Percentiles rank a stretch among this genome's conserved stretches.
Evolutionary conservation across 2,797 vertebrate genomes (phyloP).

Genomic region (Delichon dasypus): DNA sequence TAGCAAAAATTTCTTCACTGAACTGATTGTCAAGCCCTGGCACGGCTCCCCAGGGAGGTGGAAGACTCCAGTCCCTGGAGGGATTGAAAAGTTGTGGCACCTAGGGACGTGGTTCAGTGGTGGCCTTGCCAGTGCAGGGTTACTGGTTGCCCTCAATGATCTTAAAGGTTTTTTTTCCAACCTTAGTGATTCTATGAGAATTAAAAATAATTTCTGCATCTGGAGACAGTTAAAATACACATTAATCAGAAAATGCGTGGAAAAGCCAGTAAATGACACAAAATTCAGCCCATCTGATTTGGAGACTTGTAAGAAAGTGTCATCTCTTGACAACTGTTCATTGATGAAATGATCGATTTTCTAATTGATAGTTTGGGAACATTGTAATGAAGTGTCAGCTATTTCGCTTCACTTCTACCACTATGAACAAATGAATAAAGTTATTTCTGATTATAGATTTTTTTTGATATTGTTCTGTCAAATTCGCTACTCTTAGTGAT

Average conservation of each 20-base stretch:
- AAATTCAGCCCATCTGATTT: not conserved
- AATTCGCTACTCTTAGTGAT: not conserved
- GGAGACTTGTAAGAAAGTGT: not conserved
- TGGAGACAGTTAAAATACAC: not conserved
- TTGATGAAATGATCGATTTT: not conserved
- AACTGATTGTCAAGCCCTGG: not conserved
- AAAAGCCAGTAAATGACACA: not conserved
- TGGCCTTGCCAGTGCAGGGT: not conserved
- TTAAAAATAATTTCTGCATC: not conserved
- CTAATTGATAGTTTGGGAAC: not conserved
- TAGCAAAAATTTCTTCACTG: accelerated
- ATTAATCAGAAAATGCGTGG: not conserved
- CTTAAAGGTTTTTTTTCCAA: not conserved
- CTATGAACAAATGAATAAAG: not conserved
- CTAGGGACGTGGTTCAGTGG: not conserved
- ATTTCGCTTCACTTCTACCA: not conserved
- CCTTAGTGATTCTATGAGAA: not conserved
- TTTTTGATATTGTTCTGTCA: not conserved
- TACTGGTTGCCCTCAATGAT: not conserved
- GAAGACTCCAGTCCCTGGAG: not conserved
- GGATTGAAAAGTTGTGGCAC: not conserved
- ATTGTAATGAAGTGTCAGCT: not conserved
- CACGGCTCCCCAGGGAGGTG: not conserved
- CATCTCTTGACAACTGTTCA: not conserved
- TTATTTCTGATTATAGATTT: not conserved